Percentiles rank a stretch among this genome's conserved stretches.
phyloP scores from a whole-genome alignment of 2,797 vertebrate species.

The Premnoplex brunnescens region DNA sequence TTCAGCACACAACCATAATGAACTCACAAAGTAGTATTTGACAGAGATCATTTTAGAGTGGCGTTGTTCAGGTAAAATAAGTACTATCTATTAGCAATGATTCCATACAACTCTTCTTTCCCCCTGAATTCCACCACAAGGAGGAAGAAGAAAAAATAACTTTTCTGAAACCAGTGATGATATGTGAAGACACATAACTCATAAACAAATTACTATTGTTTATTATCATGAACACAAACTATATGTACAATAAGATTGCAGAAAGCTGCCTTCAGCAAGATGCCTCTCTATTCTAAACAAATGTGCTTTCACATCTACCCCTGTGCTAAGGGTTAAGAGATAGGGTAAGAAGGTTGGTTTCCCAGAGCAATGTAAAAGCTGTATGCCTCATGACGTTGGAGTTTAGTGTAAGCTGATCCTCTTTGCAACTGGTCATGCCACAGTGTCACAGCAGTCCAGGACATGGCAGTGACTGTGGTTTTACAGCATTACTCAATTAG shows the following conservation, averaged over 20 bases:
- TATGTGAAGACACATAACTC: background rate
- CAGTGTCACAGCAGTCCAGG: background rate
- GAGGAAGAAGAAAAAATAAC: background rate
- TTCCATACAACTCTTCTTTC: background rate
- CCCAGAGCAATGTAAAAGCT: background rate
- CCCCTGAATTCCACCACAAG: background rate
- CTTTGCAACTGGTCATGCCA: background rate
- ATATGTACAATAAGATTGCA: background rate
- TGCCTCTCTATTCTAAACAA: background rate
- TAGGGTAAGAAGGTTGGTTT: background rate
- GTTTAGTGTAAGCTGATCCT: background rate
- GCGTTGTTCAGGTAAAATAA: background rate
- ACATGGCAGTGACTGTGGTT: background rate
- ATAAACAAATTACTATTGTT: background rate
- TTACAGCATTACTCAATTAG: background rate
- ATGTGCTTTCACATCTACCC: background rate
- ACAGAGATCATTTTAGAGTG: background rate
- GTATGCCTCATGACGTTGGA: background rate
- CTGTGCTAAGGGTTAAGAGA: background rate
- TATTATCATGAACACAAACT: background rate
- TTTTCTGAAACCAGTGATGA: background rate
- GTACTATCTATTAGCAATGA: background rate
- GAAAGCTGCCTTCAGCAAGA: background rate
- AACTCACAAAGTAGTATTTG: background rate
- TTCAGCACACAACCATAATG: background rate